Percentiles rank a stretch among this genome's conserved stretches.
These are phyloP conservation scores for Apeltes quadracus DNA, from an alignment of 2,113 vertebrate species.

Conservation along the genomic window DNA sequence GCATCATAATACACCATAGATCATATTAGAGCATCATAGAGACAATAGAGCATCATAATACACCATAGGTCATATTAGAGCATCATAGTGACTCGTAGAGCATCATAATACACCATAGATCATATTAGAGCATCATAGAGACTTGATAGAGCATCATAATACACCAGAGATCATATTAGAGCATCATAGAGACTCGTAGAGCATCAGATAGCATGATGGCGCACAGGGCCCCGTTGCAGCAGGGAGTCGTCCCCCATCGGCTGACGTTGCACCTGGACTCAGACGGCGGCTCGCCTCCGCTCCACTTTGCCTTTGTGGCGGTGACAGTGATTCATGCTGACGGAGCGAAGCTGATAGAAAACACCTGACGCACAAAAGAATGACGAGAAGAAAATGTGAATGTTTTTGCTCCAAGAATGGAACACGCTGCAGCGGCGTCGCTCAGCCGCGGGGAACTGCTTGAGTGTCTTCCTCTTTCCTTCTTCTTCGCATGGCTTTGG, in stretches of 20 bases:
- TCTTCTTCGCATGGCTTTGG: slow-evolving; percentile 8
- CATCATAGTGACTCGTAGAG: too few relatives aligned
- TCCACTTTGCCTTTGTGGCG: slow-evolving; percentile 35
- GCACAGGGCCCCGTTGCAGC: too few relatives aligned
- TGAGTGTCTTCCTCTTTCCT: not conserved
- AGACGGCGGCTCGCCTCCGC: not conserved
- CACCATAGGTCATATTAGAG: too few relatives aligned
- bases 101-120: too few relatives aligned
- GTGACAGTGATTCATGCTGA: slow-evolving; percentile 48
- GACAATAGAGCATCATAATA: too few relatives aligned
- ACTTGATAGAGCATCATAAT: too few relatives aligned
- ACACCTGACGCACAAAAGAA: not conserved
- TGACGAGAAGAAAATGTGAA: slow-evolving; percentile 36
- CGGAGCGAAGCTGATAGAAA: slow-evolving; percentile 39
- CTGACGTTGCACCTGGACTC: slow-evolving; percentile 31
- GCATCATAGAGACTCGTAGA: too few relatives aligned
- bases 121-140: too few relatives aligned
- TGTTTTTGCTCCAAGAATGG: slow-evolving; percentile 1
- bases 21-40: too few relatives aligned
- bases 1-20: too few relatives aligned
- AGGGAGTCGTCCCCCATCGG: slow-evolving; percentile 2
- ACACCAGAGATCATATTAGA: too few relatives aligned
- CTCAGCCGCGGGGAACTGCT: slow-evolving; percentile 14
- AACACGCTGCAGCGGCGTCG: not conserved
- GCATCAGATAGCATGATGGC: too few relatives aligned